These are phyloP conservation scores for Epiblema foenella DNA, from an alignment of 2,888 invertebrate species.

Conservation along the genomic window DNA sequence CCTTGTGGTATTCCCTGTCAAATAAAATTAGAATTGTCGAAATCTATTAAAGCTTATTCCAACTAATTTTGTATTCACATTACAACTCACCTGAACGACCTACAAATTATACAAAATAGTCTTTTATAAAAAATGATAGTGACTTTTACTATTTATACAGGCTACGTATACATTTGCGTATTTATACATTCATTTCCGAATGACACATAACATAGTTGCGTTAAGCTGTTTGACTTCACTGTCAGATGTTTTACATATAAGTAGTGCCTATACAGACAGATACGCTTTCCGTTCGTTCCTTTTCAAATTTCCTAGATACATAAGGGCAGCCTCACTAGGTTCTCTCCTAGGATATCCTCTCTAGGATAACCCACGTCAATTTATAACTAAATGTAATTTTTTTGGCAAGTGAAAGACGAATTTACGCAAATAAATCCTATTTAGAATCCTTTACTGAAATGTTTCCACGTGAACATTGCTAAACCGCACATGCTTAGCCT, in stretches of 20 bases:
- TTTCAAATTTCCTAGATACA: no score
- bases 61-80: slow-evolving; percentile 6
- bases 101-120: slow-evolving; percentile 25
- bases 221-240: slow-evolving; percentile 20
- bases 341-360: no score
- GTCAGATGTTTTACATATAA: slow-evolving; percentile 32
- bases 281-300: slow-evolving; percentile 48
- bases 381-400: no score
- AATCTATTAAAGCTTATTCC: not conserved
- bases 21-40: not conserved
- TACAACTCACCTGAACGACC: slow-evolving; percentile 21
- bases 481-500: slow-evolving; percentile 1
- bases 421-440: no score
- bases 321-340: no score
- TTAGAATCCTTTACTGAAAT: not conserved
- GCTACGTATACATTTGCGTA: slow-evolving; percentile 31
- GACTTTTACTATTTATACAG: slow-evolving; percentile 28
- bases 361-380: no score
- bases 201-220: slow-evolving; percentile 23
- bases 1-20: slow-evolving; percentile 16
- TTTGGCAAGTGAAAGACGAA: no score
- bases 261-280: slow-evolving; percentile 27
- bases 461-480: slow-evolving; percentile 30
- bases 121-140: slow-evolving; percentile 19
- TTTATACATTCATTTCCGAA: slow-evolving; percentile 28